Conservation (phyloP, 1,140 invertebrate species). For the Goniozus legneri region DNA sequence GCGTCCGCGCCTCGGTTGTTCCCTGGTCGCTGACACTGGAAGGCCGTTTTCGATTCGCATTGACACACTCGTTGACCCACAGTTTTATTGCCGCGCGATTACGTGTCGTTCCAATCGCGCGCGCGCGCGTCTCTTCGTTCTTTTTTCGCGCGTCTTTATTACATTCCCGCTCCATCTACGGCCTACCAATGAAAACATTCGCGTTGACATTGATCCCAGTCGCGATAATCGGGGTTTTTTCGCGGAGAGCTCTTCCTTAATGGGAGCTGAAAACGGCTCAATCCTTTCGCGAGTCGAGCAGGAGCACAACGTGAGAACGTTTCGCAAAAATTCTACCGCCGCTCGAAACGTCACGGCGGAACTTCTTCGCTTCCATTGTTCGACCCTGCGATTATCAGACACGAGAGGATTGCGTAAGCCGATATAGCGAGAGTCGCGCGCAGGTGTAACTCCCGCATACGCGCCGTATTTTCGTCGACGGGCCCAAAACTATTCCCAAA, state of each 20-base stretch:
- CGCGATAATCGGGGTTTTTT: no score
- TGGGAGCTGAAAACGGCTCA: no score
- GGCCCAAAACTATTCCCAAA: not conserved
- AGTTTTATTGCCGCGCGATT: slow-evolving; percentile 19
- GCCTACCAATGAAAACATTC: no score
- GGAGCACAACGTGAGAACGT: not conserved
- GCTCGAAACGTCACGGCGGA: not conserved
- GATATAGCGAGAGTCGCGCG: not conserved
- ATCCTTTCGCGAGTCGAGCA: no score
- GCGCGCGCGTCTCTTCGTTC: no score
- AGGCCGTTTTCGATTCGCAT: slow-evolving; percentile 28
- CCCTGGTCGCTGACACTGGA: slow-evolving; percentile 33
- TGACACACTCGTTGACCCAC: slow-evolving; percentile 22
- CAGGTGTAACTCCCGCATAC: not conserved
- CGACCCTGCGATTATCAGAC: not conserved
- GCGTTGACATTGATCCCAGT: no score
- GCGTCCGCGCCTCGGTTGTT: slow-evolving; percentile 24
- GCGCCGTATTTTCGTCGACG: not conserved
- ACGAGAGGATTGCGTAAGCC: not conserved
- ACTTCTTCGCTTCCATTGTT: not conserved
- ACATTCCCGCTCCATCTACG: no score
- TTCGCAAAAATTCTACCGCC: not conserved
- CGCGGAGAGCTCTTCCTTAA: no score
- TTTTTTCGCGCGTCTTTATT: no score
- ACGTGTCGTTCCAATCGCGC: slow-evolving; percentile 12